A percentile compares a stretch with the other conserved stretches of the same genome.
phyloP scores from a whole-genome alignment of 2,113 vertebrate genomes.

The Anas platyrhynchos region DNA sequence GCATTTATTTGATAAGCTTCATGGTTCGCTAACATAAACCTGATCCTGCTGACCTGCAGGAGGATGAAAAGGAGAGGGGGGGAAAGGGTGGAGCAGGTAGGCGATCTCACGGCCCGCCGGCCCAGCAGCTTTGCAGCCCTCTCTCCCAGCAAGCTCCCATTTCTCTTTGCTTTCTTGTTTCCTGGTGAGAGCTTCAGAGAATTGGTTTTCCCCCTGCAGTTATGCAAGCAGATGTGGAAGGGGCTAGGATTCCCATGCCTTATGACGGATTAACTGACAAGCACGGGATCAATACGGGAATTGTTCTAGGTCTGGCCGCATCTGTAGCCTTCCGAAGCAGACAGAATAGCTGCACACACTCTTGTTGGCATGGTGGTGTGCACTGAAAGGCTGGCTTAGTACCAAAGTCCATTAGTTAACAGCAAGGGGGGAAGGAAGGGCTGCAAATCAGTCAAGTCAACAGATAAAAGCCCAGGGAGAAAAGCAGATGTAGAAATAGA shows the following conservation, averaged over 20 bases:
- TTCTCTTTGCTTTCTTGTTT: slow-evolving; percentile 62
- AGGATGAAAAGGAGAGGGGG: slow-evolving; percentile 68
- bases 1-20: slow-evolving; percentile 77
- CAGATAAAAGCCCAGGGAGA: slow-evolving; percentile 43
- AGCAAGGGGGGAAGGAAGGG: slow-evolving; percentile 24
- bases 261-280: slow-evolving; percentile 73
- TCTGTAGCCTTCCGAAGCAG: slow-evolving; percentile 35
- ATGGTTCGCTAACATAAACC: slow-evolving; percentile 69
- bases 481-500: slow-evolving; percentile 28
- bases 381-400: slow-evolving; percentile 57
- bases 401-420: slow-evolving; percentile 55
- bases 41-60: slow-evolving; percentile 72
- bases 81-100: slow-evolving; percentile 43
- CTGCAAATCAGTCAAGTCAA: slow-evolving; percentile 42
- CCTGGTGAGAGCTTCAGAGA: slow-evolving; percentile 67
- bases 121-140: slow-evolving; percentile 4
- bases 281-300: slow-evolving; percentile 63
- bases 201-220: slow-evolving; percentile 64
- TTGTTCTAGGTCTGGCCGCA: slow-evolving; percentile 67
- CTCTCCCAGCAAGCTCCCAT: slow-evolving; percentile 42
- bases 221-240: slow-evolving; percentile 77
- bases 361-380: slow-evolving; percentile 29
- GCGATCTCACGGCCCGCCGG: slow-evolving; percentile 25
- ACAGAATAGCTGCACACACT: slow-evolving; percentile 62
- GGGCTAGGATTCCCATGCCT: slow-evolving; percentile 76